phyloP scores from a whole-genome alignment of 2,888 invertebrate species.

The Caradrina clavipalpis region DNA sequence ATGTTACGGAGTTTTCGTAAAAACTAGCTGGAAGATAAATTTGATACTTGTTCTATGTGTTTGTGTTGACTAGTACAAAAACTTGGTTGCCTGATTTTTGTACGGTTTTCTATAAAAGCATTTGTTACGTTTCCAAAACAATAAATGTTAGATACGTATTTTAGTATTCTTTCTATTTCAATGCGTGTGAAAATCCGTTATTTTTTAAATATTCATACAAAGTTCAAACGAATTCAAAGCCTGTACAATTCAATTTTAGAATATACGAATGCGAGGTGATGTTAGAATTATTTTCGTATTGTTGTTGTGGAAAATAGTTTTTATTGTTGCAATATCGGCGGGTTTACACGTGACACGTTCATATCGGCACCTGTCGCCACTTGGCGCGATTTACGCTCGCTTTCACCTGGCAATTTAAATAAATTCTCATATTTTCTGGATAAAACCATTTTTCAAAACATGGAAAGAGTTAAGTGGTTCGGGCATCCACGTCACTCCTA shows the following conservation, averaged over 20 bases:
- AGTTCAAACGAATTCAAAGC: constrained; percentile 13
- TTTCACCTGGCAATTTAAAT: constrained; percentile 39
- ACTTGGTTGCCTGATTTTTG: background rate
- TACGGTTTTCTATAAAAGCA: background rate
- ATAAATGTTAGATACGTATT: background rate
- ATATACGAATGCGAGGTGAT: background rate
- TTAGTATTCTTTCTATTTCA: background rate
- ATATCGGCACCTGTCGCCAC: constrained; percentile 59
- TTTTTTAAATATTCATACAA: constrained; percentile 4
- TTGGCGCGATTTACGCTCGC: constrained; percentile 47
- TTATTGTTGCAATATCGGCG: constrained; percentile 26
- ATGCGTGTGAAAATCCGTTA: background rate
- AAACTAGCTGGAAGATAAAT: constrained; percentile 26
- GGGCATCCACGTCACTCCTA: no score
- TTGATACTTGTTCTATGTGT: constrained; percentile 16
- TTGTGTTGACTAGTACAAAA: background rate
- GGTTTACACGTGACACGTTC: constrained; percentile 34
- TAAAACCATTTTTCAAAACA: constrained; percentile 30
- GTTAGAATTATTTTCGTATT: constrained; percentile 18
- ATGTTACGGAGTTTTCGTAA: constrained; percentile 21
- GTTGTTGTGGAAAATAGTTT: constrained; percentile 30
- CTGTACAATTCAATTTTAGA: constrained; percentile 3
- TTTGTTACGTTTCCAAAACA: background rate
- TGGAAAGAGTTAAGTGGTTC: background rate
- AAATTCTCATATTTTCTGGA: constrained; percentile 27